phyloP scores from a whole-genome alignment of 2,797 vertebrate genomes.

The Podarcis siculus region DNA sequence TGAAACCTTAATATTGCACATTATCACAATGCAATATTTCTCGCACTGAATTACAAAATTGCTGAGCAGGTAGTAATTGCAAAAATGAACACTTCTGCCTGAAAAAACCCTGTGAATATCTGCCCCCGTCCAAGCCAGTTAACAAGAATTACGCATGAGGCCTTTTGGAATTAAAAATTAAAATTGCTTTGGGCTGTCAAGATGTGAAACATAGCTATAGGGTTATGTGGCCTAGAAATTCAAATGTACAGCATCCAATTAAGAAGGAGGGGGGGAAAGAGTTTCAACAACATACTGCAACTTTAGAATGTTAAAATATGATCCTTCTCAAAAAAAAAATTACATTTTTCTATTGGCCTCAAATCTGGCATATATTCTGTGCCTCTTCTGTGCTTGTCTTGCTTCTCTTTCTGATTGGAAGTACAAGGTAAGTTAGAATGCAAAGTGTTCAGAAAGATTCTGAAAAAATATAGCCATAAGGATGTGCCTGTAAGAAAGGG shows the following conservation, averaged over 20 bases:
- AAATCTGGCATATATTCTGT: not conserved
- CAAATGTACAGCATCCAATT: constrained; percentile 4
- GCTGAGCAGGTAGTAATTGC: constrained; percentile 1
- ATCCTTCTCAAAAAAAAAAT: not conserved
- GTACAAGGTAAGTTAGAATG: not conserved
- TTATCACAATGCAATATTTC: not conserved
- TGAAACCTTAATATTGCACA: not conserved
- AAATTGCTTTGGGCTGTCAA: constrained; percentile 17
- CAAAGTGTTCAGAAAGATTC: not conserved
- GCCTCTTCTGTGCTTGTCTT: not conserved
- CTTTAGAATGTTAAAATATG: constrained; percentile 2
- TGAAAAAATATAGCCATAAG: not conserved
- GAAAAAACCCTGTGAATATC: not conserved
- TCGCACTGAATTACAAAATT: not conserved
- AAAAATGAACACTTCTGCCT: not conserved
- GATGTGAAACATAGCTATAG: not conserved
- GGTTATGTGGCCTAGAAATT: not conserved
- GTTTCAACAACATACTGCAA: constrained; percentile 14
- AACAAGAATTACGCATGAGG: not conserved
- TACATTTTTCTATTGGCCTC: not conserved
- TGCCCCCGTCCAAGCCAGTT: not conserved
- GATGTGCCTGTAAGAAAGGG: not conserved
- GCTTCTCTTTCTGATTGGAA: not conserved
- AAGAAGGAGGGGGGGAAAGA: not conserved
- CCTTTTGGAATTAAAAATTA: constrained; percentile 17